phyloP scores from a whole-genome alignment of 2,888 invertebrate genomes.

The Cantharis flavilabris region DNA sequence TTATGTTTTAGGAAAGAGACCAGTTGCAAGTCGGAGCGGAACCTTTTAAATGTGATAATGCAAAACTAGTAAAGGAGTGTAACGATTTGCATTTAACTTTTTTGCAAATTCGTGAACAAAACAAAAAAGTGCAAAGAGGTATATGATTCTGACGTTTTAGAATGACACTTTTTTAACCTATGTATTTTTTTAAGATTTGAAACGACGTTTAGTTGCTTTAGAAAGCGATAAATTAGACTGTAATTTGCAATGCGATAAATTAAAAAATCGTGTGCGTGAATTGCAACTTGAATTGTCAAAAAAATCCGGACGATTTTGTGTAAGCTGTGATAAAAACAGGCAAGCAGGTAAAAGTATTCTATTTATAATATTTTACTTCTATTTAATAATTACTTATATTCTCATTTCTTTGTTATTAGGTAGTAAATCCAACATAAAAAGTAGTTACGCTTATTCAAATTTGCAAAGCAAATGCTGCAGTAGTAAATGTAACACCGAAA shows the following conservation, averaged over 20 bases:
- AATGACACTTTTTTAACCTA: constrained; percentile 46
- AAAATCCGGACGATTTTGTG: constrained; percentile 24
- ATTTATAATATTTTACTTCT: not conserved
- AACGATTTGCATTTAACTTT: constrained; percentile 73
- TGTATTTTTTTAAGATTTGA: constrained; percentile 55
- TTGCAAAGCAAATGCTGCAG: not conserved
- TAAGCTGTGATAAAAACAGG: constrained; percentile 11
- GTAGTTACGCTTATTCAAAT: not conserved
- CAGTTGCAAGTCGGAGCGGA: constrained; percentile 72
- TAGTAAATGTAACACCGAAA: constrained; percentile 52
- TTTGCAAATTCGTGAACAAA: constrained; percentile 67
- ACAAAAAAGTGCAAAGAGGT: constrained; percentile 63
- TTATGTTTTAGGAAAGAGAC: constrained; percentile 65
- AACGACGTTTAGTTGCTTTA: constrained; percentile 57
- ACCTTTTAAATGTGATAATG: constrained; percentile 82
- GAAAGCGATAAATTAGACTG: constrained; percentile 65
- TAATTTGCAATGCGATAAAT: constrained; percentile 54
- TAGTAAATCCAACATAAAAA: constrained; percentile 21
- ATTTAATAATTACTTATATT: no score
- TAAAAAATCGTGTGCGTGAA: constrained; percentile 67
- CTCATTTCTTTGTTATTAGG: constrained; percentile 35
- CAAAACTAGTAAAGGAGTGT: constrained; percentile 74
- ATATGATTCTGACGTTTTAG: constrained; percentile 18
- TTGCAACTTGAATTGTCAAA: constrained; percentile 53
- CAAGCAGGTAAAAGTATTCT: constrained; percentile 8